Conservation (phyloP, 2,888 invertebrate genomes). For the Spodoptera exigua region DNA sequence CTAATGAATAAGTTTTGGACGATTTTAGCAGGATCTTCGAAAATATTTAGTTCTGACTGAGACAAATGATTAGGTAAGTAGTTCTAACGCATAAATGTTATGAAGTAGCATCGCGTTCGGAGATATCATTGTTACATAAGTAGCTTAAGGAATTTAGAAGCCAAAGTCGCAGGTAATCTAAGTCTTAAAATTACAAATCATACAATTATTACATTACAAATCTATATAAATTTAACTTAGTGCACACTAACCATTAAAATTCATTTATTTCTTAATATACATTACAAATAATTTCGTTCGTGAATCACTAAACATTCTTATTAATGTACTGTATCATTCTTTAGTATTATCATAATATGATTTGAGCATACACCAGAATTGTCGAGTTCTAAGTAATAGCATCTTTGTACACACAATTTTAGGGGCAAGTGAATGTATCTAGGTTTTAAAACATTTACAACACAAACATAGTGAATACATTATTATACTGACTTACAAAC, state of each 20-base stretch:
- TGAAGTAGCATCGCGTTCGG: conserved; percentile 50
- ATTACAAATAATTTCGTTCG: conserved; percentile 88
- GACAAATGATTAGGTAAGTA: conserved; percentile 42
- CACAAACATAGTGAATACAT: conserved; percentile 6
- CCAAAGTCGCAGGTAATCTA: conserved; percentile 69
- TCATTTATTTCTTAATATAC: conserved; percentile 89
- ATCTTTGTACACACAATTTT: conserved; percentile 70
- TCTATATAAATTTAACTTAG: conserved; percentile 72
- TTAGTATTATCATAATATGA: conserved; percentile 64
- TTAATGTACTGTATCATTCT: conserved; percentile 61
- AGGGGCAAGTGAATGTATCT: conserved; percentile 17
- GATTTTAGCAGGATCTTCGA: conserved; percentile 69
- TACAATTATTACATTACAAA: conserved; percentile 68
- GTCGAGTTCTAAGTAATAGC: conserved; percentile 55
- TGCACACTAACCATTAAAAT: conserved; percentile 86
- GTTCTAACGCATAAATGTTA: conserved; percentile 37
- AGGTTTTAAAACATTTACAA: neutral
- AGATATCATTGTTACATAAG: conserved; percentile 46
- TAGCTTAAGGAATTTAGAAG: conserved; percentile 68
- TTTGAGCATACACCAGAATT: conserved; percentile 76
- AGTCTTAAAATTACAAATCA: conserved; percentile 68
- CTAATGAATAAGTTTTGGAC: conserved; percentile 81
- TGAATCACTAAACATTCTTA: conserved; percentile 70
- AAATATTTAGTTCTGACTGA: conserved; percentile 49
- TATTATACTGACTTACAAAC: neutral